Conservation (phyloP, 1,140 invertebrate species). For the Nomia melanderi region DNA sequence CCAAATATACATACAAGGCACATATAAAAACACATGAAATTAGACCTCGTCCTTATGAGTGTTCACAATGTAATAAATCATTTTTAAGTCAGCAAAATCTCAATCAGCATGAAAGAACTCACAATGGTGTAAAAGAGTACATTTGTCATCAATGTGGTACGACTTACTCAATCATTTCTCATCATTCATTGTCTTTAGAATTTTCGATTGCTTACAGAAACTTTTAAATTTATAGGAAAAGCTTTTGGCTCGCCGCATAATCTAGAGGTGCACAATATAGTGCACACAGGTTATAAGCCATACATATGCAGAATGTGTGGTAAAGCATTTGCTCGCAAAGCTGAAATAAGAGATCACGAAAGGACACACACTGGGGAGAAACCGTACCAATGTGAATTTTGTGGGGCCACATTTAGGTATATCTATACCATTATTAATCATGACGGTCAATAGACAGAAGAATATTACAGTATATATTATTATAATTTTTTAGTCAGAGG, state of each 20-base stretch:
- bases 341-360: constrained; percentile 89
- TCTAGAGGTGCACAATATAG: constrained; percentile 88
- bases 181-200: not conserved
- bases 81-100: constrained; percentile 90
- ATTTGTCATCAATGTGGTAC: constrained; percentile 87
- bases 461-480: constrained; percentile 6
- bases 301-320: constrained; percentile 86
- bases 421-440: not conserved
- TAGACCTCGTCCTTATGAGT: constrained; percentile 86
- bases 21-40: constrained; percentile 88
- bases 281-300: constrained; percentile 87
- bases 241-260: constrained; percentile 89
- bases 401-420: constrained; percentile 86
- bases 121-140: constrained; percentile 86
- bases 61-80: constrained; percentile 85
- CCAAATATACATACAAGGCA: constrained; percentile 88
- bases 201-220: not conserved
- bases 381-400: constrained; percentile 90
- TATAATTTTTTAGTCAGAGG: constrained; percentile 82
- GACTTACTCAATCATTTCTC: constrained; percentile 9
- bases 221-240: constrained; percentile 82
- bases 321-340: constrained; percentile 88
- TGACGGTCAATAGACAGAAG: too few species aligned
- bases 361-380: constrained; percentile 93
- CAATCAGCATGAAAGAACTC: constrained; percentile 87